These are phyloP conservation scores for Harlomillsia oculata DNA, from an alignment of 1,140 invertebrate genomes.

Conservation along the genomic window DNA sequence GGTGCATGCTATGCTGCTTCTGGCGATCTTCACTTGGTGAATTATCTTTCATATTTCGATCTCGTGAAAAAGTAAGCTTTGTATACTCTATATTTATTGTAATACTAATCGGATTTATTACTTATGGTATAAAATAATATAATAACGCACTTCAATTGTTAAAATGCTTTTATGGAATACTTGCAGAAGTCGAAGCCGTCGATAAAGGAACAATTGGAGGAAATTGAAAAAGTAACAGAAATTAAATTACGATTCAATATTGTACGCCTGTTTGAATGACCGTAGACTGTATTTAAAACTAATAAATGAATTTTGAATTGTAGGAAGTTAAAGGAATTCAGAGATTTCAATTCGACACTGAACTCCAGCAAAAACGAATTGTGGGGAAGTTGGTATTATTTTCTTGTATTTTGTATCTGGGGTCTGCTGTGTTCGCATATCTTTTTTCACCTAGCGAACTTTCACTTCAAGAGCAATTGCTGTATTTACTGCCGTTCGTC, in stretches of 20 bases:
- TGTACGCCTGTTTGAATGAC: constrained; percentile 17
- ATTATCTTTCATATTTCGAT: neutral
- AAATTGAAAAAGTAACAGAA: constrained; percentile 54
- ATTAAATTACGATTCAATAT: constrained; percentile 10
- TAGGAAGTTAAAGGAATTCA: constrained; percentile 70
- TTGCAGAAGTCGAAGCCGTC: constrained; percentile 73
- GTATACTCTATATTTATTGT: neutral
- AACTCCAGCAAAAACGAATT: constrained; percentile 65
- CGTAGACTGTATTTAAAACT: constrained; percentile 16
- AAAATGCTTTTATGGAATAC: constrained; percentile 30
- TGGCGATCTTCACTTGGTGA: no score
- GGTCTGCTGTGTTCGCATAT: constrained; percentile 63
- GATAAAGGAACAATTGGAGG: constrained; percentile 58
- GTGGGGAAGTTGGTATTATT: constrained; percentile 67
- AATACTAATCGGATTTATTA: neutral
- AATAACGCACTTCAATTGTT: neutral
- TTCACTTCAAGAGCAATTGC: constrained; percentile 53
- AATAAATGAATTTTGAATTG: constrained; percentile 32
- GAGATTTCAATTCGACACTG: constrained; percentile 63
- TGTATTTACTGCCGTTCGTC: constrained; percentile 61
- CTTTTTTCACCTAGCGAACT: constrained; percentile 53
- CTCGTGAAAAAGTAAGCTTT: neutral
- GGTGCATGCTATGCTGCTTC: no score
- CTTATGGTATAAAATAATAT: neutral
- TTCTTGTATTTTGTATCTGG: constrained; percentile 67